These are phyloP conservation scores for Nemopilema nomurai DNA, from an alignment of 30 jellyfish, hydroid and myxozoan species.

Conservation along the genomic window DNA sequence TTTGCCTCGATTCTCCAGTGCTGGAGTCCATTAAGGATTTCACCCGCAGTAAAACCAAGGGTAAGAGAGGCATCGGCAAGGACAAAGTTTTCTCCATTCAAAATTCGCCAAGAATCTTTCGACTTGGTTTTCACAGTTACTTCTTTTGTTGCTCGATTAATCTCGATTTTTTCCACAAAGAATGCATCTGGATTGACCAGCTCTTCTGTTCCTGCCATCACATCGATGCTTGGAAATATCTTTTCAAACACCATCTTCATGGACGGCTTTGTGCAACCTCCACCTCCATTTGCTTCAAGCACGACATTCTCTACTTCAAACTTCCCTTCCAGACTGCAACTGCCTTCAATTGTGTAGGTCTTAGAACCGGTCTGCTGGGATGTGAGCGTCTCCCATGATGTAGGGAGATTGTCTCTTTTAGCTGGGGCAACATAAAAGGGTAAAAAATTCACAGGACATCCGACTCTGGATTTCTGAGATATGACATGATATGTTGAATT, in stretches of 20 bases:
- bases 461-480: too few relatives aligned
- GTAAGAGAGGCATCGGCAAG: slow-evolving; percentile 2
- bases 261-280: slow-evolving; percentile 37
- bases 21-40: slow-evolving; percentile 6
- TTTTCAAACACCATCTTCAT: slow-evolving; percentile 5
- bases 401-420: slow-evolving; percentile 32
- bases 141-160: slow-evolving; percentile 1
- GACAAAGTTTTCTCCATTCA: background rate
- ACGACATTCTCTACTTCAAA: background rate
- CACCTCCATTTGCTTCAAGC: background rate
- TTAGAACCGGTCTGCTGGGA: slow-evolving; percentile 3
- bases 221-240: slow-evolving; percentile 25
- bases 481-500: too few relatives aligned
- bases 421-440: slow-evolving; percentile 7
- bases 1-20: slow-evolving; percentile 16
- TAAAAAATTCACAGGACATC: too few relatives aligned
- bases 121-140: slow-evolving; percentile 12
- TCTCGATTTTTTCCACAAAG: slow-evolving; percentile 1
- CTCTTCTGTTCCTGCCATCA: background rate
- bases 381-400: background rate
- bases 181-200: slow-evolving; percentile 29
- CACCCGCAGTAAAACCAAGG: slow-evolving; percentile 25
- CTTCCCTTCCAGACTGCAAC: slow-evolving; percentile 17
- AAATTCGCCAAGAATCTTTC: slow-evolving; percentile 32
- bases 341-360: slow-evolving; percentile 22